Evolutionary conservation across 2,113 vertebrate species (phyloP).

Genomic region (Cynopterus brachyotis): DNA sequence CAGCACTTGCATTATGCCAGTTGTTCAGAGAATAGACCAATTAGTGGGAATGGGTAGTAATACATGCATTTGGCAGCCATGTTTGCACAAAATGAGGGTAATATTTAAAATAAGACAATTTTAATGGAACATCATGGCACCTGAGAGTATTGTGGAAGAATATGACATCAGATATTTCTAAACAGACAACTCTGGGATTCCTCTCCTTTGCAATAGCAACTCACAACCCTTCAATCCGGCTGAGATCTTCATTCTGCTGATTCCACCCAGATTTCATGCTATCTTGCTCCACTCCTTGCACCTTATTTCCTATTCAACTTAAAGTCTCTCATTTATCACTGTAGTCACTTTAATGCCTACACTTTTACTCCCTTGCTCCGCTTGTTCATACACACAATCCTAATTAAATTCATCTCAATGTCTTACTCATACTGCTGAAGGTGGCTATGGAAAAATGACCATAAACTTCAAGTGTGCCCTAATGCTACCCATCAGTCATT

Average conservation of each 20-base stretch:
- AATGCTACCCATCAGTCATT: not conserved
- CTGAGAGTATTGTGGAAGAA: conserved; percentile 44
- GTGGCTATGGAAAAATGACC: not conserved
- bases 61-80: conserved; percentile 49
- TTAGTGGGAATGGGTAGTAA: conserved; percentile 53
- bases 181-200: not conserved
- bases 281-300: no score
- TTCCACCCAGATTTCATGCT: not conserved
- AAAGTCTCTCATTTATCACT: not conserved
- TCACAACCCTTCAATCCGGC: not conserved
- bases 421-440: not conserved
- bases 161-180: not conserved
- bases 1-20: not conserved
- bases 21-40: conserved; percentile 51
- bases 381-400: not conserved
- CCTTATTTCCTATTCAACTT: not conserved
- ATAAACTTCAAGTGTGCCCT: not conserved
- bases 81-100: conserved; percentile 49
- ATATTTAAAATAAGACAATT: conserved; percentile 65
- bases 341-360: not conserved
- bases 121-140: conserved; percentile 29
- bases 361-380: not conserved
- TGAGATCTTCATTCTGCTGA: not conserved
- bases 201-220: not conserved
- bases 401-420: not conserved